Percentiles rank a stretch among this genome's conserved stretches.
phyloP scores from a whole-genome alignment of 2,888 invertebrate genomes.

The Rosalia funebris region DNA sequence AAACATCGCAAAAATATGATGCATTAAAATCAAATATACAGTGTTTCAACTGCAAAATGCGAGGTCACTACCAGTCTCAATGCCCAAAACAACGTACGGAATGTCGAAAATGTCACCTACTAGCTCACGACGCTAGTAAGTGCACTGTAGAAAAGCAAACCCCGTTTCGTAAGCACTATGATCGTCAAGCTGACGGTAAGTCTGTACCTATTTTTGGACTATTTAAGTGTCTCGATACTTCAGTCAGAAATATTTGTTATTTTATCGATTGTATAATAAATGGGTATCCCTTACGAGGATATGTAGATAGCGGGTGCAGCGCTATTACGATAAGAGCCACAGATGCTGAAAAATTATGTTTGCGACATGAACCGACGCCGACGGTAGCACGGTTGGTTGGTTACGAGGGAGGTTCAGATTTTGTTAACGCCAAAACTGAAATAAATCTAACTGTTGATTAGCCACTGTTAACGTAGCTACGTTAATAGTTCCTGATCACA shows the following conservation, averaged over 20 bases:
- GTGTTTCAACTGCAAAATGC: slow-evolving; percentile 33
- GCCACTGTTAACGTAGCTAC: slow-evolving; percentile 29
- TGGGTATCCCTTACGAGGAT: slow-evolving; percentile 30
- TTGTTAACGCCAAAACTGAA: slow-evolving; percentile 19
- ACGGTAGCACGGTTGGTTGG: slow-evolving; percentile 26
- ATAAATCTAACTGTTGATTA: slow-evolving; percentile 29
- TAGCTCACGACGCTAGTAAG: slow-evolving; percentile 23
- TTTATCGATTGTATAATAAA: slow-evolving; percentile 36
- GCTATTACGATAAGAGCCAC: slow-evolving; percentile 29
- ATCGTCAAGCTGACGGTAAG: slow-evolving; percentile 24
- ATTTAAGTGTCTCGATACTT: no score
- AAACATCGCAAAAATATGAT: background rate
- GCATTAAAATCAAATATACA: background rate
- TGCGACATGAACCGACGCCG: slow-evolving; percentile 13
- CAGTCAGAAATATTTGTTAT: slow-evolving; percentile 31
- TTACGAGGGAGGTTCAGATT: slow-evolving; percentile 27
- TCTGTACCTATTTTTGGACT: slow-evolving; percentile 18
- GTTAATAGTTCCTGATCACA: slow-evolving; percentile 36
- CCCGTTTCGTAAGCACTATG: background rate
- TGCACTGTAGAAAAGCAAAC: slow-evolving; percentile 10
- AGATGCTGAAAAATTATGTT: slow-evolving; percentile 14
- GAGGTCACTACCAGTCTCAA: slow-evolving; percentile 20
- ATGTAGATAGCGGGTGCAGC: slow-evolving; percentile 37
- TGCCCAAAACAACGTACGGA: slow-evolving; percentile 22
- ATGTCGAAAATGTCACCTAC: slow-evolving; percentile 23